Conservation (phyloP, 2,888 invertebrate species). For the Diplolepis rosae region DNA sequence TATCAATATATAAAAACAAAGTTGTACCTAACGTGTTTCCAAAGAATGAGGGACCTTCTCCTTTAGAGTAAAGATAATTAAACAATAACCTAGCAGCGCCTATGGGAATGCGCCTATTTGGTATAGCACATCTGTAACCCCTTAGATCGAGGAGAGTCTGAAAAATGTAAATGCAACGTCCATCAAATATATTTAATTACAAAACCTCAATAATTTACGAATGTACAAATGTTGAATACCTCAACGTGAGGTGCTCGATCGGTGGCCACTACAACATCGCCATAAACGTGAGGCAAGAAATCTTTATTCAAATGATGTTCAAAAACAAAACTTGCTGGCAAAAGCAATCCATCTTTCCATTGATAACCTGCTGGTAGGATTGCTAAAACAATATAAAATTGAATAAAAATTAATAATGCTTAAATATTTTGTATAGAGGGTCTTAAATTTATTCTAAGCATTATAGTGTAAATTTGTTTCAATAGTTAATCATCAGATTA, state of each 20-base stretch:
- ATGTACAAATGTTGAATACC: no score
- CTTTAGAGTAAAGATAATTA: conserved; percentile 56
- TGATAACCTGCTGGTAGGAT: conserved; percentile 56
- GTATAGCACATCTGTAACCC: conserved; percentile 62
- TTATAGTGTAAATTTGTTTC: no score
- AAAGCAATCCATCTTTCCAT: conserved; percentile 59
- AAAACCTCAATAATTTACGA: background rate
- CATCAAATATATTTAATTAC: background rate
- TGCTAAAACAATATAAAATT: conserved; percentile 49
- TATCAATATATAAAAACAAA: conserved; percentile 10
- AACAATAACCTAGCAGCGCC: conserved; percentile 60
- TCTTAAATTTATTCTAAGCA: no score
- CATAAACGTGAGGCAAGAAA: conserved; percentile 57
- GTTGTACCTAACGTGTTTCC: conserved; percentile 61
- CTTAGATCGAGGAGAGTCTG: conserved; percentile 63
- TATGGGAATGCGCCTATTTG: conserved; percentile 52
- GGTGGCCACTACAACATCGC: conserved; percentile 59
- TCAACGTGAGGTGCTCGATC: conserved; percentile 58
- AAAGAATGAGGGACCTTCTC: conserved; percentile 65
- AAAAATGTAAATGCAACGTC: background rate
- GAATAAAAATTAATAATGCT: no score
- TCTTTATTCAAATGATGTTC: conserved; percentile 60
- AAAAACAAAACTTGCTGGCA: conserved; percentile 63
- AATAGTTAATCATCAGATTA: no score
- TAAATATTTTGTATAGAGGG: no score